These are phyloP conservation scores for Microcebus jonahi DNA, from an alignment of 2,113 vertebrate species.

Conservation along the genomic window DNA sequence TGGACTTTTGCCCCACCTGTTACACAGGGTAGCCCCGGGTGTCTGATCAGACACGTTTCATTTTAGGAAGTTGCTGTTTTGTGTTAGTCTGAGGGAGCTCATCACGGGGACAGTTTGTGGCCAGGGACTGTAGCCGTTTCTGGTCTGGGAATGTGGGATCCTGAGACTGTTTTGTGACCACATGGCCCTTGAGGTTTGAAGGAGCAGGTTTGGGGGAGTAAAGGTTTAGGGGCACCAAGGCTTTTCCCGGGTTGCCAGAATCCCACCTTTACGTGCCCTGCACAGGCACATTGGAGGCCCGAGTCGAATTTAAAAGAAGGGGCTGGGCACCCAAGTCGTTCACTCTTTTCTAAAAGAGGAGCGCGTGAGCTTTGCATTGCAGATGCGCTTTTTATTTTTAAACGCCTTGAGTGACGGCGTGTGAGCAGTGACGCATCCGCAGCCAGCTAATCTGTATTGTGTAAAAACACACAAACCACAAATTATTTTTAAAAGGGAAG, in stretches of 20 bases:
- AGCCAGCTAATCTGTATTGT: slow-evolving; percentile 68
- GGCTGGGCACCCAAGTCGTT: not conserved
- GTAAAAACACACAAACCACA: slow-evolving; percentile 75
- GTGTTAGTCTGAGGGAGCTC: not conserved
- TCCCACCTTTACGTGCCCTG: not conserved
- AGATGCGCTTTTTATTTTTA: slow-evolving; percentile 73
- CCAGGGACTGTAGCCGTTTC: not conserved
- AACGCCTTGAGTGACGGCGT: not conserved
- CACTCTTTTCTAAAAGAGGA: slow-evolving; percentile 27
- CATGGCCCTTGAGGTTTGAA: not conserved
- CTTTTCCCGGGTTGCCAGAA: not conserved
- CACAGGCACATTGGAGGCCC: not conserved
- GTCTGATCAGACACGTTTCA: not conserved
- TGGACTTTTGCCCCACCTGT: accelerated
- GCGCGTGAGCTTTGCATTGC: slow-evolving; percentile 29
- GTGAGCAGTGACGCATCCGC: slow-evolving; percentile 48
- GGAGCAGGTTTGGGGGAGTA: not conserved
- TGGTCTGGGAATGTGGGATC: not conserved
- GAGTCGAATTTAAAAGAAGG: not conserved
- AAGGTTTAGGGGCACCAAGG: accelerated
- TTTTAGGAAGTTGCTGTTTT: not conserved
- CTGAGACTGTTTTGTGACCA: not conserved
- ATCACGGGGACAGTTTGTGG: not conserved
- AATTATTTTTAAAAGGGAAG: slow-evolving; percentile 75
- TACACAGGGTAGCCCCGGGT: accelerated